A percentile compares a stretch with the other conserved stretches of the same genome.
These are phyloP conservation scores for Callaeas wilsoni DNA, from an alignment of 2,113 vertebrate genomes.

Conservation along the genomic window DNA sequence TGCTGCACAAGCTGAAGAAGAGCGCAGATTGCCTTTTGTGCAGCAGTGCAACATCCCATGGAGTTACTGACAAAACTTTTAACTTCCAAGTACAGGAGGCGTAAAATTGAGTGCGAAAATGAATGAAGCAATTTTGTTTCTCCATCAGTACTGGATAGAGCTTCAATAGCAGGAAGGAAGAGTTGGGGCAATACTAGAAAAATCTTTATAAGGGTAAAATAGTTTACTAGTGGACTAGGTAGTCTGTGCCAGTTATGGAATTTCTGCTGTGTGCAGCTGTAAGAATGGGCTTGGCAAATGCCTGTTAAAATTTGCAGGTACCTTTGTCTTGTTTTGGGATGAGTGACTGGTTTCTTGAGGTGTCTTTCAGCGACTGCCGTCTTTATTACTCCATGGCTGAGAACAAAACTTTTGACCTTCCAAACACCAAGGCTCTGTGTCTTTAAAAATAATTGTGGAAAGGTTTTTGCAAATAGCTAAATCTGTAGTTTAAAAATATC, in stretches of 20 bases:
- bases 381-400: background rate
- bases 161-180: background rate
- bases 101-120: background rate
- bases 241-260: background rate
- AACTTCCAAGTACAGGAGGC: background rate
- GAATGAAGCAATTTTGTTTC: background rate
- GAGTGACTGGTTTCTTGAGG: background rate
- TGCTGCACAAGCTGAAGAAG: background rate
- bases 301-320: background rate
- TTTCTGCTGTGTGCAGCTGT: background rate
- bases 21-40: background rate
- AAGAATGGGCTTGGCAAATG: background rate
- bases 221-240: background rate
- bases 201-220: background rate
- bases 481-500: background rate
- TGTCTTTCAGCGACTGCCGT: accelerated
- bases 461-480: background rate
- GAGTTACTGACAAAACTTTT: background rate
- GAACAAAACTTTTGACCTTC: background rate
- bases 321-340: background rate
- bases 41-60: background rate
- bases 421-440: background rate
- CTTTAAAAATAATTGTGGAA: background rate
- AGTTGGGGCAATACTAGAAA: background rate
- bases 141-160: background rate